phyloP scores from a whole-genome alignment of 2,888 invertebrate genomes.

The Drosophila eohydei region DNA sequence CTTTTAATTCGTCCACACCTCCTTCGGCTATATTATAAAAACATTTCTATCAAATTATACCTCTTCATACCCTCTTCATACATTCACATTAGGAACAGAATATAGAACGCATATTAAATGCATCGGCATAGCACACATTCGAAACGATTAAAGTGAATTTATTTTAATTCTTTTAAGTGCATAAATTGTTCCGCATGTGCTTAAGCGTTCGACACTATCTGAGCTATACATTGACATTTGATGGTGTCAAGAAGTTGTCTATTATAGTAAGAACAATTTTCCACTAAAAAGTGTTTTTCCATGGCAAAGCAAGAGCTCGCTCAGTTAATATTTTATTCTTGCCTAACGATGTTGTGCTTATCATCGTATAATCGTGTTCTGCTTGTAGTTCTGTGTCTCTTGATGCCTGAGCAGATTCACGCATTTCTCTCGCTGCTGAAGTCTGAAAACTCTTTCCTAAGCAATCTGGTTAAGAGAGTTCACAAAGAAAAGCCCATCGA shows the following conservation, averaged over 20 bases:
- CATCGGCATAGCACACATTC: not conserved
- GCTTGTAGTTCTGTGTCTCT: not conserved
- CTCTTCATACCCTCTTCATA: not conserved
- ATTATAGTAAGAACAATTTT: not conserved
- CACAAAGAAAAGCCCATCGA: not conserved
- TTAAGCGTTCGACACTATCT: not conserved
- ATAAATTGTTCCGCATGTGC: not conserved
- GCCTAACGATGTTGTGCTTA: slow-evolving; percentile 19
- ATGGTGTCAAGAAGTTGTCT: not conserved
- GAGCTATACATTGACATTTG: not conserved
- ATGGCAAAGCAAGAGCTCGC: not conserved
- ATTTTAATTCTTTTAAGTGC: not conserved
- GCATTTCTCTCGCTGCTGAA: not conserved
- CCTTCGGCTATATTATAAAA: not conserved
- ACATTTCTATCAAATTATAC: too few species aligned
- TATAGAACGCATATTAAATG: not conserved
- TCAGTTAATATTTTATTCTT: slow-evolving; percentile 14
- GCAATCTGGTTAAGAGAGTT: slow-evolving; percentile 12
- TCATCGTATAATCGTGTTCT: not conserved
- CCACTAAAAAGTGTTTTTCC: not conserved
- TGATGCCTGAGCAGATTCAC: not conserved
- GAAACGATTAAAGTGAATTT: not conserved
- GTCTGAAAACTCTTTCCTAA: not conserved
- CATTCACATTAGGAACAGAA: not conserved
- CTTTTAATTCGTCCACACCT: too few species aligned